phyloP scores from a whole-genome alignment of 1,140 invertebrate genomes.

The Dryas iulia region DNA sequence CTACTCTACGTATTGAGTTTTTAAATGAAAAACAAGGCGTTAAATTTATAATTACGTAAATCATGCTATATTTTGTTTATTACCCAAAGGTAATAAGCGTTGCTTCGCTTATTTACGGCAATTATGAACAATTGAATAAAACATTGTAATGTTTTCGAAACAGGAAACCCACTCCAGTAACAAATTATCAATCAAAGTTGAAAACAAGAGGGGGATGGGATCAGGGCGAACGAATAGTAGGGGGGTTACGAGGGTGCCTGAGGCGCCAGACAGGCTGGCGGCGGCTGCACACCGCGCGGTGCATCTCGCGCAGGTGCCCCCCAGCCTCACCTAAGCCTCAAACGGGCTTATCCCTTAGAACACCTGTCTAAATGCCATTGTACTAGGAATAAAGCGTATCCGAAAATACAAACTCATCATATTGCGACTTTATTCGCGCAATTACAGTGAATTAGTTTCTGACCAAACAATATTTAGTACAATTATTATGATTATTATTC shows the following conservation, averaged over 20 bases:
- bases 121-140: constrained; percentile 33
- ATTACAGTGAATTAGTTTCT: background rate
- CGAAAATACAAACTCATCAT: background rate
- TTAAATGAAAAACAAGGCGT: too few species aligned
- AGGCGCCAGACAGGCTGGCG: constrained; percentile 74
- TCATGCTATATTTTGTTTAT: constrained; percentile 8
- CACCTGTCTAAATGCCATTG: background rate
- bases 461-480: background rate
- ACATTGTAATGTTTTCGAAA: constrained; percentile 59
- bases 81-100: constrained; percentile 12
- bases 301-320: constrained; percentile 70
- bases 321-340: constrained; percentile 6
- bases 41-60: background rate
- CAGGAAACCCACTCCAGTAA: constrained; percentile 66
- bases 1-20: too few species aligned
- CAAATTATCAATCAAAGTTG: constrained; percentile 79
- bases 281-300: constrained; percentile 63
- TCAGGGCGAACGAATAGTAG: constrained; percentile 33
- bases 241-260: constrained; percentile 23
- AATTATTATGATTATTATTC: too few species aligned
- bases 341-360: background rate
- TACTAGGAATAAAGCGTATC: too few species aligned
- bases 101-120: constrained; percentile 9
- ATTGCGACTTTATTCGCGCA: background rate
- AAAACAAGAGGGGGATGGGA: constrained; percentile 65